Conservation (phyloP, 2,888 invertebrate species). For the Diarsia mendica region DNA sequence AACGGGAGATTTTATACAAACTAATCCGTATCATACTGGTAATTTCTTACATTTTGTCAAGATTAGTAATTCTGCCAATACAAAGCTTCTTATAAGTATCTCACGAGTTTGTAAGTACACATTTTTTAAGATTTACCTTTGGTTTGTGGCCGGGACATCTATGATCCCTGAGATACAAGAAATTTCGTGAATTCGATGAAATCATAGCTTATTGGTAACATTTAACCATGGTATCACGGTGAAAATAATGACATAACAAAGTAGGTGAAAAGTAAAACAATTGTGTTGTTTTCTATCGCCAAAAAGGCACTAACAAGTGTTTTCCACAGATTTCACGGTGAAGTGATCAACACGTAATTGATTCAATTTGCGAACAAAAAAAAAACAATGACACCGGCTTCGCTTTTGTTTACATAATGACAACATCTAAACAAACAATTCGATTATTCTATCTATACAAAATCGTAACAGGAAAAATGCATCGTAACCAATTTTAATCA, state of each 20-base stretch:
- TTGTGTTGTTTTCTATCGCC: neutral
- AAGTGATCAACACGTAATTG: constrained; percentile 30
- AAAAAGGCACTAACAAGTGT: constrained; percentile 18
- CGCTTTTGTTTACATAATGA: constrained; percentile 61
- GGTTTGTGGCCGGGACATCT: neutral
- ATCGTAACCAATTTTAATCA: constrained; percentile 62
- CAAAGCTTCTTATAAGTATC: neutral
- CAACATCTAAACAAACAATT: constrained; percentile 54
- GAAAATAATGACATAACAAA: constrained; percentile 12
- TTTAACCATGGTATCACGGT: neutral
- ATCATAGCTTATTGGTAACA: neutral
- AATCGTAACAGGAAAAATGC: constrained; percentile 57
- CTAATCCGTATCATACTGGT: neutral
- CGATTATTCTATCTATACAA: constrained; percentile 51
- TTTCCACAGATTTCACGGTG: constrained; percentile 41
- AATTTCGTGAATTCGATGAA: neutral
- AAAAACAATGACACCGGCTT: constrained; percentile 47
- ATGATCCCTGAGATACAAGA: neutral
- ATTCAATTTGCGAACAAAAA: constrained; percentile 35
- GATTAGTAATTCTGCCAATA: neutral
- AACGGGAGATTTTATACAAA: neutral
- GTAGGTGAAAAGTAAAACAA: neutral
- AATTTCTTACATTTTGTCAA: neutral
- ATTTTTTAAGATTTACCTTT: neutral
- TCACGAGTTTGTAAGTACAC: neutral